Percentiles rank a stretch among this genome's conserved stretches.
These are phyloP conservation scores for Stratiomys singularior DNA, from an alignment of 2,888 invertebrate species.

Conservation along the genomic window DNA sequence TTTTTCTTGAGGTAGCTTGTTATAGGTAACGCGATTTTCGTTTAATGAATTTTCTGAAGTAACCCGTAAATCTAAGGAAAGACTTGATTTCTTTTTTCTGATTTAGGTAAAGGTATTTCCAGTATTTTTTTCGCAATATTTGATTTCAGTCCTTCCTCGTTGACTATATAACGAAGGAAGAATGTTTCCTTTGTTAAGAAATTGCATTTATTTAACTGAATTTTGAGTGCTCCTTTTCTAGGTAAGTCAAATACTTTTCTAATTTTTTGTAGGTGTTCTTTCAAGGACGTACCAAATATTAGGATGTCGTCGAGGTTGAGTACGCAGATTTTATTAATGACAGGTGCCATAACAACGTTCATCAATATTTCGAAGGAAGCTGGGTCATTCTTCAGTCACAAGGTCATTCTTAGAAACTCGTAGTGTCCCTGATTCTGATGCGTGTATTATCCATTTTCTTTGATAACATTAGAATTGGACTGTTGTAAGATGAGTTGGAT, in stretches of 20 bases:
- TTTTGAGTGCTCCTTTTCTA: not conserved
- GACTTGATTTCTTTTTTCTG: not conserved
- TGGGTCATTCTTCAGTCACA: not conserved
- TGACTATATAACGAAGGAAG: not conserved
- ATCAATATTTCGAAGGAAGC: not conserved
- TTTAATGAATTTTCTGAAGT: not conserved
- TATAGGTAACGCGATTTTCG: not conserved
- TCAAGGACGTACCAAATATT: too few relatives aligned
- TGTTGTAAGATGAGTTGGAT: not conserved
- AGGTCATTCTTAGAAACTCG: not conserved
- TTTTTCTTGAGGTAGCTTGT: not conserved
- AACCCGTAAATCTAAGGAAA: not conserved
- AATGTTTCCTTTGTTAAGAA: too few relatives aligned
- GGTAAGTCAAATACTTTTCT: not conserved
- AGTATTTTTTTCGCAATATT: not conserved
- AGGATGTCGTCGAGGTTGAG: too few relatives aligned
- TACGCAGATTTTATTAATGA: not conserved
- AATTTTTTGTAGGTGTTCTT: not conserved
- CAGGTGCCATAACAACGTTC: not conserved
- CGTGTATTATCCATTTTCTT: not conserved
- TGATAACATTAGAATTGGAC: not conserved
- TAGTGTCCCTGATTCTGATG: not conserved
- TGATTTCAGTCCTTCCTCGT: not conserved
- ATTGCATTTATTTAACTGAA: not conserved
- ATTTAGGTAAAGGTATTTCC: not conserved